Evolutionary conservation across 2,797 vertebrate species (phyloP), one percentile per base, ranked within the genome.

Genomic region (Apogon hyalosoma): DNA sequence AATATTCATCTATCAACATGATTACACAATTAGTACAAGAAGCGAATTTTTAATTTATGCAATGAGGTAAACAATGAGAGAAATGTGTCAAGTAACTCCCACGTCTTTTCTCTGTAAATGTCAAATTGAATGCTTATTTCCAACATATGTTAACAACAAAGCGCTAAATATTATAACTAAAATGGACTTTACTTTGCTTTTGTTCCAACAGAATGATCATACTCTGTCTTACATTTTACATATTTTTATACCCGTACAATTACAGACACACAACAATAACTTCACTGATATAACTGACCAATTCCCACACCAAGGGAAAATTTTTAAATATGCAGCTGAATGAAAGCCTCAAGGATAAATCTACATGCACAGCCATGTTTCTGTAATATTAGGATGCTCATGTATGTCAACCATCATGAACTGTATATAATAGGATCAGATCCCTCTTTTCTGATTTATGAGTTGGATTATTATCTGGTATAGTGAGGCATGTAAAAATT

Each of bases 401-500:
- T 6, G 4, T 79, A 75, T 76, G 69, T 54, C 40, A 59, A 36
- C 46, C 40, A 78, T 75, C 68, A 41, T 58, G 33, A 60, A 46
- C 42, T 49, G 76, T 74, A 80, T 57, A 59, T 69, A 77, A 75
- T 63, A 85, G 38, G 31, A 75, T 64, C 16, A 62, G 55, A 77
- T 69, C 19, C 69, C 65, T 69, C 63, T 72, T 58, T 47, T 42
- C 15, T 49, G 14, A 78, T 63, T 56, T 42, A 61, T 51, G 49
- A 69, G 41, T n/a, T 45, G 39, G 43, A 38, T 62, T 71, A 79
- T 84, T 79, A 79, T 73, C 56, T 68, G 43, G 60, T 56, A 79
- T 55, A 67, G 36, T 69, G 55, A 77, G 68, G 65, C 55, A 1
- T 62, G 63, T 82, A 77, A 83, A 80, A 43, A 69, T 50, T 79